These are phyloP conservation scores for Monomorium pharaonis DNA, from an alignment of 1,140 invertebrate species.

Conservation along the genomic window DNA sequence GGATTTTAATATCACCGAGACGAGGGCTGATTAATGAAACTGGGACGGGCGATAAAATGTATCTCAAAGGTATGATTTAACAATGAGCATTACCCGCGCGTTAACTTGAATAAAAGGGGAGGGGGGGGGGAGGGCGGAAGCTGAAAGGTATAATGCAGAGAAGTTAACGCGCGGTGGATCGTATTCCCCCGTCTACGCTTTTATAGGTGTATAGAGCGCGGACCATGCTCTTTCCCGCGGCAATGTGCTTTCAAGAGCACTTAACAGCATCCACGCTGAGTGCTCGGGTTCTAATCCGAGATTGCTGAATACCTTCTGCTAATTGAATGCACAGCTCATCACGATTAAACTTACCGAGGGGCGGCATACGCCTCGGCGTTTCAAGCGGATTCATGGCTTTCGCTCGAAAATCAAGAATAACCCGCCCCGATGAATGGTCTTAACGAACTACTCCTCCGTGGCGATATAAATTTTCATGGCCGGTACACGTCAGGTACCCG, in stretches of 20 bases:
- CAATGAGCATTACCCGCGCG: conserved; percentile 38
- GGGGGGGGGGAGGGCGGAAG: no score
- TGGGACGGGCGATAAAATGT: neutral
- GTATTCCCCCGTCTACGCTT: conserved; percentile 41
- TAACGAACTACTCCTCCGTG: conserved; percentile 31
- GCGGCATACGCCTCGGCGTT: conserved; percentile 49
- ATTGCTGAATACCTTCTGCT: conserved; percentile 68
- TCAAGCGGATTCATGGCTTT: conserved; percentile 36
- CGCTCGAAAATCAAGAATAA: conserved; percentile 40
- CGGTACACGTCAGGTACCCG: neutral
- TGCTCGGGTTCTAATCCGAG: conserved; percentile 68
- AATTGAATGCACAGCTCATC: conserved; percentile 65
- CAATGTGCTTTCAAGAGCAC: conserved; percentile 63
- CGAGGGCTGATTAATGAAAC: neutral
- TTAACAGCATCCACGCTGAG: conserved; percentile 57
- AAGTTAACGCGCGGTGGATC: conserved; percentile 36
- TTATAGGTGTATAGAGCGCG: conserved; percentile 34
- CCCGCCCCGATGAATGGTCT: conserved; percentile 34
- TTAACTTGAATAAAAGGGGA: conserved; percentile 38
- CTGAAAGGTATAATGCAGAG: conserved; percentile 38
- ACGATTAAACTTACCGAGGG: conserved; percentile 64
- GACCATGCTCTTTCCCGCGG: conserved; percentile 53
- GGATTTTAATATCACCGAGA: neutral
- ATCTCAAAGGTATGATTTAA: conserved; percentile 44
- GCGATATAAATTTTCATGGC: conserved; percentile 18